Evolutionary conservation across 2,888 invertebrate genomes (phyloP), one percentile per base, ranked within the genome.

Genomic region (Pollenia labialis): DNA sequence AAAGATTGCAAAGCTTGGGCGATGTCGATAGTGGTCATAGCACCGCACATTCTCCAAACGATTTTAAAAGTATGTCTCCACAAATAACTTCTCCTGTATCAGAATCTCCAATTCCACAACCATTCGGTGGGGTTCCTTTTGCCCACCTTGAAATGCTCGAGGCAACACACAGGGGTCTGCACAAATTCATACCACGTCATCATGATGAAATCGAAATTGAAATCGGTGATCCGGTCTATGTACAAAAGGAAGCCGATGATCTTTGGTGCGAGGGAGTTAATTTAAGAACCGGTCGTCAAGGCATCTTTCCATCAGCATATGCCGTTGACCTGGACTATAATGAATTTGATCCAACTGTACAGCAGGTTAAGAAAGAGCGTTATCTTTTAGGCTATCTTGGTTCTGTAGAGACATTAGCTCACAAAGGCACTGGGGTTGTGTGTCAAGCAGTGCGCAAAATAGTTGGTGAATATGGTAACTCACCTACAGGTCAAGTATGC

Each of bases 261-360:
- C 94, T 98, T 88, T 99, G 99, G 99, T 98, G 98, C 93, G 98
- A 98, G 95, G 99, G 99, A 66, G 97, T 99, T 0, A 99, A 99
- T 94, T 94, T 99, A 89, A 95, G 99, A 90, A 98, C 98, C 2
- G 98, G 98, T 14, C 95, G 97, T 89, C 96, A 96, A 93, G 99
- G 99, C 44, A 98, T 99, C 88, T 99, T 99, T 92, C 99, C 99
- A 3, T 97, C 98, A 85, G 99, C 99, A 14, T 99, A 99, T 91
- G 99, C 98, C 44, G 99, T 98, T 40, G 99, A 99, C 92, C 96
- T 99, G 94, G 98, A 99, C 91, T 98, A 99, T 93, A 97, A 97
- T 91, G 99, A 99, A 91, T 99, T 99, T 92, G 98, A 99, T 93
- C 97, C 98, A 6, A 95, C 96, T 60, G 96, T 96, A 89, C 96